A percentile compares a stretch with the other conserved stretches of the same genome.
These are phyloP conservation scores for Mamestra brassicae DNA, from an alignment of 2,888 invertebrate genomes.

Conservation along the genomic window DNA sequence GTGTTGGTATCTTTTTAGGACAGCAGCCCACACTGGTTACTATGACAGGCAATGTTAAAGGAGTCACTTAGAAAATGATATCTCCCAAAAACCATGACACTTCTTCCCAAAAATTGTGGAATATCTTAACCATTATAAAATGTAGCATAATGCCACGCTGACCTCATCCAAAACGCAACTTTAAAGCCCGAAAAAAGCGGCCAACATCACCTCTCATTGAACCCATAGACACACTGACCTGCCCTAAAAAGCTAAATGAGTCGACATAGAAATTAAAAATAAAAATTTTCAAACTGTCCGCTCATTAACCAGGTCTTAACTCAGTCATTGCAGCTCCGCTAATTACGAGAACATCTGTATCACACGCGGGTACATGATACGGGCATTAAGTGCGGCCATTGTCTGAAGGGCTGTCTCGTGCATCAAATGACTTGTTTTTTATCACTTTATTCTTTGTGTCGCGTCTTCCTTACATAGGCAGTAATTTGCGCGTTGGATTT, in stretches of 20 bases:
- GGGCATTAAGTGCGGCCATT: constrained; percentile 85
- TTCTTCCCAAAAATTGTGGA: background rate
- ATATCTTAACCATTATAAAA: background rate
- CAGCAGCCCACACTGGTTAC: background rate
- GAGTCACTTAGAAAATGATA: background rate
- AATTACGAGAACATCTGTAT: constrained; percentile 79
- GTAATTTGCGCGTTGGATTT: constrained; percentile 49
- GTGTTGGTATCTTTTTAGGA: background rate
- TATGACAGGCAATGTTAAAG: background rate
- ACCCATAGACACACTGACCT: constrained; percentile 40
- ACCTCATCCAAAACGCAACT: constrained; percentile 2
- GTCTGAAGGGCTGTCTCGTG: constrained; percentile 86
- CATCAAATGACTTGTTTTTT: constrained; percentile 86
- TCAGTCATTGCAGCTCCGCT: constrained; percentile 68
- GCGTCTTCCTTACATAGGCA: constrained; percentile 51
- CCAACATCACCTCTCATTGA: constrained; percentile 2
- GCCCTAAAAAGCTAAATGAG: constrained; percentile 32
- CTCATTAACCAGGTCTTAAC: constrained; percentile 68
- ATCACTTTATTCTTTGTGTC: constrained; percentile 80
- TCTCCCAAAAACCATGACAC: background rate
- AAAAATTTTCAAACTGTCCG: constrained; percentile 57
- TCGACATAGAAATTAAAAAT: constrained; percentile 50
- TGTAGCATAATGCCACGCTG: background rate
- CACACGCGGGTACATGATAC: constrained; percentile 77
- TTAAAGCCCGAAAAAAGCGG: constrained; percentile 3